Percentiles rank a stretch among this genome's conserved stretches.
phyloP scores from a whole-genome alignment of 2,797 vertebrate genomes.

The Dendrocincla tyrannina region DNA sequence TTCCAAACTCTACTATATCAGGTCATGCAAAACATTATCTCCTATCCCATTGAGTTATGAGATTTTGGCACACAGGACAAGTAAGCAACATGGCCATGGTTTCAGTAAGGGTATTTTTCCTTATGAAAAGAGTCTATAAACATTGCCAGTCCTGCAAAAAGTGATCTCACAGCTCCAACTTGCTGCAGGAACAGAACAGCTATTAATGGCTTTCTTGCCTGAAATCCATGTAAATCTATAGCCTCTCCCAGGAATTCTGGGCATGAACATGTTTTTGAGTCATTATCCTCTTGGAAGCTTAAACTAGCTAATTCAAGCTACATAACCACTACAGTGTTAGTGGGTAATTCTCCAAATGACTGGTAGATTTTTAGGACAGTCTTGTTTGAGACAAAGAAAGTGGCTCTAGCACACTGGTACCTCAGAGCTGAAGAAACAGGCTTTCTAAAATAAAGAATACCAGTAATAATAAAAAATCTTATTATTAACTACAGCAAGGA shows the following conservation, averaged over 20 bases:
- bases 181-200: neutral
- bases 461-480: neutral
- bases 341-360: neutral
- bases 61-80: neutral
- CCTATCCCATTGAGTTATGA: neutral
- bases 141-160: neutral
- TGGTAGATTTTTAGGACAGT: neutral
- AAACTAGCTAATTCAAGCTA: neutral
- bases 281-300: neutral
- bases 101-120: neutral
- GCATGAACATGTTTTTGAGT: neutral
- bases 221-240: neutral
- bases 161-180: neutral
- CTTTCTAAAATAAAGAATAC: neutral
- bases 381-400: neutral
- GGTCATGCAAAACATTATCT: neutral
- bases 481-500: neutral
- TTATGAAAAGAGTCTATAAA: neutral
- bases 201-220: neutral
- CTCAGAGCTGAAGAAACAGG: neutral
- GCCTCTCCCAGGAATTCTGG: neutral
- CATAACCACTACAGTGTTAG: neutral
- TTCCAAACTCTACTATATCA: neutral
- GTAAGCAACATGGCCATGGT: rapidly evolving
- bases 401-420: rapidly evolving